A percentile compares a stretch with the other conserved stretches of the same genome.
phyloP scores from a whole-genome alignment of 2,113 vertebrate genomes.

The Himantopus leucocephalus region DNA sequence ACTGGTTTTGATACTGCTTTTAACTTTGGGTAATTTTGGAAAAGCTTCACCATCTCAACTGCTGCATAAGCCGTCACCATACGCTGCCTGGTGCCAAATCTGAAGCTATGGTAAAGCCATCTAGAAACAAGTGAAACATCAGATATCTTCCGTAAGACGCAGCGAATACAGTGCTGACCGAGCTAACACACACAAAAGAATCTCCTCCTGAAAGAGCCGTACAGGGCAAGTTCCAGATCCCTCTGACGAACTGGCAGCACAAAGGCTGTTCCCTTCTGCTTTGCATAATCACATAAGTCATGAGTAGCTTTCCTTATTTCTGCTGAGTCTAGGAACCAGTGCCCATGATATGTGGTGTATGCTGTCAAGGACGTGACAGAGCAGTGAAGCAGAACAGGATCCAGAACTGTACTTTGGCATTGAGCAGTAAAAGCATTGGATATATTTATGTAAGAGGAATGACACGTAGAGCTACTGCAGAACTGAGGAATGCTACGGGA shows the following conservation, averaged over 20 bases:
- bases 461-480: fast-evolving
- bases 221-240: neutral
- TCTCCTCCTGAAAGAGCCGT: neutral
- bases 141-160: neutral
- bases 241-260: neutral
- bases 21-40: neutral
- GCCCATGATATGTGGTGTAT: fast-evolving
- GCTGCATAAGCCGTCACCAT: neutral
- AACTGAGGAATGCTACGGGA: neutral
- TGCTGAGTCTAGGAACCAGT: neutral
- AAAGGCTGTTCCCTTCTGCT: neutral
- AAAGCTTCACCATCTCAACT: neutral
- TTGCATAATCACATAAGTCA: neutral
- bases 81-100: neutral
- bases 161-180: neutral
- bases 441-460: neutral
- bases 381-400: neutral
- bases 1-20: neutral
- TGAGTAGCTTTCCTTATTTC: neutral
- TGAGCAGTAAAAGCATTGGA: neutral
- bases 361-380: neutral
- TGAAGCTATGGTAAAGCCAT: neutral
- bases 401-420: neutral
- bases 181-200: neutral
- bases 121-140: neutral